Conservation (phyloP, 2,113 vertebrate genomes). For the Aramus guarauna region DNA sequence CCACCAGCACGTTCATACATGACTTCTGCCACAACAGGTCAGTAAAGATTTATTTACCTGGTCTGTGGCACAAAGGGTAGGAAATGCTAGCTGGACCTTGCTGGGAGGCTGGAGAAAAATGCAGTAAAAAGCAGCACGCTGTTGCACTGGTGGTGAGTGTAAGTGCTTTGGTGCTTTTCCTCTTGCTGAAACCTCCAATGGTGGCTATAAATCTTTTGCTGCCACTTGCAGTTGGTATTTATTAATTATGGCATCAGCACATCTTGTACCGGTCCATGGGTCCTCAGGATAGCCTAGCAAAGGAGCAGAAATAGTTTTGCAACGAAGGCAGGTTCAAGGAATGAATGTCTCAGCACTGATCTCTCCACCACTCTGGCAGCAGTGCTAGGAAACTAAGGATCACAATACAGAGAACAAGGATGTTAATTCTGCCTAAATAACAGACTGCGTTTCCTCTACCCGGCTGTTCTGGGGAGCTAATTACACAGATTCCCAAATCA, state of each 20-base stretch:
- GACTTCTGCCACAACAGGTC: neutral
- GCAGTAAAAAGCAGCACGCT: neutral
- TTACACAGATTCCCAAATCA: constrained; percentile 50
- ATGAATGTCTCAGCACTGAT: neutral
- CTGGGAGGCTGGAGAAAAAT: neutral
- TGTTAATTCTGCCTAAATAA: constrained; percentile 65
- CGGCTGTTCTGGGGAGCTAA: constrained; percentile 57
- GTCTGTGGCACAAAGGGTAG: neutral
- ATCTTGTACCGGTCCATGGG: neutral
- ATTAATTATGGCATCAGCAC: constrained; percentile 27
- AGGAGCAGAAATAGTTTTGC: constrained; percentile 46
- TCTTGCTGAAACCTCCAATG: neutral
- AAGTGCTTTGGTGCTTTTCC: neutral
- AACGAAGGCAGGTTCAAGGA: neutral
- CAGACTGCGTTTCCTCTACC: constrained; percentile 43
- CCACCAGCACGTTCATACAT: neutral
- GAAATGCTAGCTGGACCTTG: neutral
- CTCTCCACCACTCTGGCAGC: neutral
- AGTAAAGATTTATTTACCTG: constrained; percentile 10
- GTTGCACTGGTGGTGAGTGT: neutral
- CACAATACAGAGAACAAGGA: constrained; percentile 47
- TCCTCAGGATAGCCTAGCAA: neutral
- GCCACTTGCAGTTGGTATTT: constrained; percentile 16
- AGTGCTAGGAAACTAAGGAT: neutral
- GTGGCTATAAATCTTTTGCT: constrained; percentile 23